phyloP scores from a whole-genome alignment of 2,113 vertebrate species.

The Lophura nycthemera region DNA sequence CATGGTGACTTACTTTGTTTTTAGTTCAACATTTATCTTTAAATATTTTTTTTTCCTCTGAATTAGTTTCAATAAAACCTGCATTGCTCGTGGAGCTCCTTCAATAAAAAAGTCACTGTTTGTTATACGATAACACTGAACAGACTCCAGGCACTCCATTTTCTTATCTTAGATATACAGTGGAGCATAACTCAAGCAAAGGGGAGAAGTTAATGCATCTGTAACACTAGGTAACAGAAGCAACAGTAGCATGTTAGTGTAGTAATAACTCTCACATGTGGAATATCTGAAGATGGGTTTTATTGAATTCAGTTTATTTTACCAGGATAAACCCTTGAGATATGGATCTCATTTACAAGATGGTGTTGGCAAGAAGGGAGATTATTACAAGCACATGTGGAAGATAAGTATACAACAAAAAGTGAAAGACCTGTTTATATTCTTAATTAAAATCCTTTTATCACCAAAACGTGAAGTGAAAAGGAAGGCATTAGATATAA shows the following conservation, averaged over 20 bases:
- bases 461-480: conserved; percentile 45
- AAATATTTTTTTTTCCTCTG: conserved; percentile 61
- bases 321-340: conserved; percentile 80
- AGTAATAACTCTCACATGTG: conserved; percentile 82
- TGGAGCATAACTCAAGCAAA: conserved; percentile 78
- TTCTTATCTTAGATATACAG: conserved; percentile 85
- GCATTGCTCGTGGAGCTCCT: conserved; percentile 71
- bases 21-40: conserved; percentile 68
- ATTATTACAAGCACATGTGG: conserved; percentile 80
- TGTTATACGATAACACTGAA: conserved; percentile 81
- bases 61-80: conserved; percentile 79
- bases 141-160: conserved; percentile 81
- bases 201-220: conserved; percentile 77
- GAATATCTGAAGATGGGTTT: conserved; percentile 81
- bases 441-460: conserved; percentile 62
- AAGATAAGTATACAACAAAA: conserved; percentile 78
- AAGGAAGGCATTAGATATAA: conserved; percentile 20
- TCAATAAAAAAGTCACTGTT: conserved; percentile 83
- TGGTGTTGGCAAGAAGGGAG: conserved; percentile 78
- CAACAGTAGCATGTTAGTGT: conserved; percentile 81
- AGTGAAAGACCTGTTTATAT: conserved; percentile 62
- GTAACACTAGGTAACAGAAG: conserved; percentile 80
- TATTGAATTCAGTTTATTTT: conserved; percentile 86
- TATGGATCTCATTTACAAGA: conserved; percentile 86
- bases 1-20: conserved; percentile 61